These are phyloP conservation scores for Antechinus stuartii DNA, from an alignment of 2,113 vertebrate species.

Conservation along the genomic window DNA sequence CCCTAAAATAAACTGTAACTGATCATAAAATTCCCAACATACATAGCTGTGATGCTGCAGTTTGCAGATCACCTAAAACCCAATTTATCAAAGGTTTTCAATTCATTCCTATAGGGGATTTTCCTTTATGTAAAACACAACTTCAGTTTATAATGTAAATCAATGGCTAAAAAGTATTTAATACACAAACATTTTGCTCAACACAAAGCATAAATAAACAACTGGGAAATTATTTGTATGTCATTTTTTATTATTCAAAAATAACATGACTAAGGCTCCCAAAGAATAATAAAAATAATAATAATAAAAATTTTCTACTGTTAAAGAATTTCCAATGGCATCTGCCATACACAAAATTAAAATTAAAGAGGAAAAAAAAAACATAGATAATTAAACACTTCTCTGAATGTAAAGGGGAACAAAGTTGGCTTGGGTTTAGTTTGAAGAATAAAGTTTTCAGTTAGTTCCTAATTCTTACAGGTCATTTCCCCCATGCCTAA, in stretches of 20 bases:
- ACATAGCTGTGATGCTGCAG: not conserved
- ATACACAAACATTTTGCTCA: not conserved
- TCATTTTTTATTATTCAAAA: not conserved
- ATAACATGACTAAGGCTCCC: not conserved
- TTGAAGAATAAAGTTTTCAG: slow-evolving; percentile 49
- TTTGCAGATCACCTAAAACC: not conserved
- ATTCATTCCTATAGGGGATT: not conserved
- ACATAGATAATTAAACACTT: slow-evolving; percentile 62
- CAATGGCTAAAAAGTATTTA: not conserved
- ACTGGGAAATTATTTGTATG: slow-evolving; percentile 6
- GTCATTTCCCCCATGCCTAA: slow-evolving; percentile 64
- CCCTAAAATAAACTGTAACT: not conserved
- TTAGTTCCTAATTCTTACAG: slow-evolving; percentile 70
- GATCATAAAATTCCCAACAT: not conserved
- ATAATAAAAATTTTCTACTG: not conserved
- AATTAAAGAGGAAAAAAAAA: slow-evolving; percentile 55
- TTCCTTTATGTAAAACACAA: not conserved
- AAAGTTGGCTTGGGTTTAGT: slow-evolving; percentile 53
- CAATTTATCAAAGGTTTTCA: not conserved
- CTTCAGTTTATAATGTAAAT: not conserved
- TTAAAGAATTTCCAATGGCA: slow-evolving; percentile 53
- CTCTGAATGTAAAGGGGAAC: slow-evolving; percentile 32
- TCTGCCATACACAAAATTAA: slow-evolving; percentile 11
- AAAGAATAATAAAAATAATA: slow-evolving; percentile 4
- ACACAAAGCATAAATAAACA: slow-evolving; percentile 9